Evolutionary conservation across 2,888 invertebrate species (phyloP).

Genomic region (Caenorhabditis virilis): DNA sequence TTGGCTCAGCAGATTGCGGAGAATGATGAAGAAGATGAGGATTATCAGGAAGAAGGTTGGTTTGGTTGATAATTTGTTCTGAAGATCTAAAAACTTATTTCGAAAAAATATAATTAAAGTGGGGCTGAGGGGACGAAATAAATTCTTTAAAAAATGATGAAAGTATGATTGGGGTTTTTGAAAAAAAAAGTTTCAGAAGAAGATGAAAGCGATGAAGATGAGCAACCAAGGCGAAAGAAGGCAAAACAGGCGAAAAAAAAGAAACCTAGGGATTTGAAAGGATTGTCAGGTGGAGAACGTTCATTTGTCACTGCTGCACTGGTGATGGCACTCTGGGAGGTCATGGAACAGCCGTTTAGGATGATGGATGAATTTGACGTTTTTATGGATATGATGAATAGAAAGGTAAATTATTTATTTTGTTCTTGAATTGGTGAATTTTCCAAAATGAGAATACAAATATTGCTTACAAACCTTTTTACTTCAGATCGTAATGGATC

Average conservation of each 20-base stretch:
- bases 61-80: neutral
- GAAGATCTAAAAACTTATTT: neutral
- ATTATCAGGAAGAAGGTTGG: conserved; percentile 1
- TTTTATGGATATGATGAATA: conserved; percentile 63
- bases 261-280: conserved; percentile 28
- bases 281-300: conserved; percentile 89
- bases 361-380: conserved; percentile 61
- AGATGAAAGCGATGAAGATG: conserved; percentile 8
- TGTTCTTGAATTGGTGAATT: neutral
- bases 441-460: neutral
- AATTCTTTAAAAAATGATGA: too few species aligned
- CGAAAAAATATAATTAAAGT: neutral
- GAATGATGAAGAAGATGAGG: neutral
- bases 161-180: neutral
- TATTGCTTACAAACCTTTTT: neutral
- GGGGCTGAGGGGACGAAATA: too few species aligned
- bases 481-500: conserved; percentile 61
- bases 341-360: conserved; percentile 87
- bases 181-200: neutral
- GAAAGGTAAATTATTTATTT: conserved; percentile 40
- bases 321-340: conserved; percentile 89
- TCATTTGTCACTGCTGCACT: conserved; percentile 89
- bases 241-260: conserved; percentile 18
- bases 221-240: neutral
- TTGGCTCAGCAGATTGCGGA: conserved; percentile 6